Percentiles rank a stretch among this genome's conserved stretches.
Evolutionary conservation across 2,888 invertebrate genomes (phyloP).

Genomic region (Pheosia tremula): DNA sequence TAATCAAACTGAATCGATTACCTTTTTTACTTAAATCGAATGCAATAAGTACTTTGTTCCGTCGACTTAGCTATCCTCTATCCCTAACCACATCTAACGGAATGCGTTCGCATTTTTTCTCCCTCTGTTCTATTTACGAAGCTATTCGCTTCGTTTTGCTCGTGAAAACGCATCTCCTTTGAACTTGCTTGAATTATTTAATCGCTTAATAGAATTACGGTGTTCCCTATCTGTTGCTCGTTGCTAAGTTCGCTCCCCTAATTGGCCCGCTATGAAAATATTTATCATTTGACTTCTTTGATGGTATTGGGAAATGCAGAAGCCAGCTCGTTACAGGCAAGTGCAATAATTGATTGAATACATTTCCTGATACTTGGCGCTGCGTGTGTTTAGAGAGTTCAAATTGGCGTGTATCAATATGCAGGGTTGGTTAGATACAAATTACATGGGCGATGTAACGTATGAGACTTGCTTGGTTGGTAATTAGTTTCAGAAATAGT

Average conservation of each 20-base stretch:
- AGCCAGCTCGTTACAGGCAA: conserved; percentile 8
- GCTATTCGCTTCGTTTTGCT: conserved; percentile 78
- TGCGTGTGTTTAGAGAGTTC: not conserved
- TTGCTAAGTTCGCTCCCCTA: conserved; percentile 64
- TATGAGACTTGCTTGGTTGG: too few species aligned
- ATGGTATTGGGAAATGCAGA: conserved; percentile 27
- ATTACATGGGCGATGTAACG: too few species aligned
- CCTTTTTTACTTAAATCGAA: not conserved
- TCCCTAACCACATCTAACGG: conserved; percentile 50
- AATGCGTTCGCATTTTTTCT: conserved; percentile 65
- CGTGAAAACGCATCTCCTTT: conserved; percentile 80
- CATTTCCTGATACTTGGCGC: not conserved
- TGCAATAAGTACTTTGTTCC: not conserved
- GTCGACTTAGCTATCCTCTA: conserved; percentile 8
- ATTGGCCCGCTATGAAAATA: conserved; percentile 72
- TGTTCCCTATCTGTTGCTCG: conserved; percentile 70
- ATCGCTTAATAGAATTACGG: conserved; percentile 82
- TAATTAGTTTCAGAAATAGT: too few species aligned
- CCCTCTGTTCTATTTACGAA: conserved; percentile 63
- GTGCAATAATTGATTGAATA: conserved; percentile 1
- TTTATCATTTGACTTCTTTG: conserved; percentile 60
- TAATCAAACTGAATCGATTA: not conserved
- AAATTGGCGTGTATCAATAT: not conserved
- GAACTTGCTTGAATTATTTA: conserved; percentile 81
- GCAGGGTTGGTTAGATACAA: too few species aligned